Conservation (phyloP, 2,888 invertebrate species). For the Cyclophora albipunctata region DNA sequence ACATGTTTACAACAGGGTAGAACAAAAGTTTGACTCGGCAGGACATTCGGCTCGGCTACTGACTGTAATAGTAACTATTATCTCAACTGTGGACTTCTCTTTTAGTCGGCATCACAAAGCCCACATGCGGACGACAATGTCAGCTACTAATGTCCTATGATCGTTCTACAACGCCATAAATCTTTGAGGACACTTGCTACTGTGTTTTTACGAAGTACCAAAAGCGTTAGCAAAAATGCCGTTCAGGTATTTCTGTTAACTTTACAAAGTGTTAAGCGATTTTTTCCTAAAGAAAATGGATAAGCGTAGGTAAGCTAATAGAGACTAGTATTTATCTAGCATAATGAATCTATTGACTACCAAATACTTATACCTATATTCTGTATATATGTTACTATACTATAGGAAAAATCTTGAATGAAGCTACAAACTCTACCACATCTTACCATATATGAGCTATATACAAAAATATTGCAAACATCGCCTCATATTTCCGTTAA, state of each 20-base stretch:
- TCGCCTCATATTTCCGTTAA: conserved; percentile 45
- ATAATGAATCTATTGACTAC: too few species aligned
- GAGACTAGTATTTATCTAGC: too few species aligned
- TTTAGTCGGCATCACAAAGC: conserved; percentile 42
- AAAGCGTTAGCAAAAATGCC: conserved; percentile 5
- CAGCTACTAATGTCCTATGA: conserved; percentile 69
- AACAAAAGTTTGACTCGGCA: conserved; percentile 39
- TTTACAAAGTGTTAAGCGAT: not conserved
- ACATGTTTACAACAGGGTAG: conserved; percentile 62
- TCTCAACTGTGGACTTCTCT: not conserved
- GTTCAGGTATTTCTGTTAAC: conserved; percentile 1
- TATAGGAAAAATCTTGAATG: too few species aligned
- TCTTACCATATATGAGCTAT: too few species aligned
- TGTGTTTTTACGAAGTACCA: conserved; percentile 35
- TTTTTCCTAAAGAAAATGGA: too few species aligned
- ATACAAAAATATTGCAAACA: too few species aligned
- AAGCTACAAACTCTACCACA: too few species aligned
- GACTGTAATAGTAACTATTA: not conserved
- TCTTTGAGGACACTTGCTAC: conserved; percentile 39
- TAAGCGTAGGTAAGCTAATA: too few species aligned
- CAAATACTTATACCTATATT: too few species aligned
- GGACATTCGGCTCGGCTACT: conserved; percentile 16
- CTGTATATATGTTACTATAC: too few species aligned
- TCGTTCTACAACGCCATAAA: conserved; percentile 63
- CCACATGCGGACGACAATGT: conserved; percentile 62